Evolutionary conservation across 2,797 vertebrate genomes (phyloP), one percentile per base, ranked within the genome.

Genomic region (Acanthis flammea): DNA sequence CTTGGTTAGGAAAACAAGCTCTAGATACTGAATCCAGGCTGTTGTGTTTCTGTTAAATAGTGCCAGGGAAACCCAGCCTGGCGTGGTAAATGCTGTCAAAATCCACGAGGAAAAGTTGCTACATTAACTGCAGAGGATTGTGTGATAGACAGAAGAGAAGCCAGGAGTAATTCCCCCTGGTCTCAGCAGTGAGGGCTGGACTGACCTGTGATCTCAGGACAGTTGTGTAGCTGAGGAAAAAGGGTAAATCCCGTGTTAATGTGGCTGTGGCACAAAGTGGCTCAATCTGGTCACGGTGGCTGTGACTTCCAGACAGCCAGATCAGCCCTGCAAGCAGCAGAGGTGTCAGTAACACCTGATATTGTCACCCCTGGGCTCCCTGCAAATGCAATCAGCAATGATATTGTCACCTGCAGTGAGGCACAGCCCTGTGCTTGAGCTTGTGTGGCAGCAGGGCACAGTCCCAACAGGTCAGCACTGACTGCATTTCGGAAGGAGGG

Each of bases 401-500:
- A 6, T 7, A 9, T 7, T 81, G 51, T 70, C 86, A 27, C 60
- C 91, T 14, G 54, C 51, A 58, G 3, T 5, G 80, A 61, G 71
- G 50, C 47, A 3, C 28, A 37, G 67, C 23, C 0, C 2, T 0
- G 42, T 30, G 18, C 44, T 14, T 7, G 18, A 67, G 84, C 35
- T 1, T 2, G 16, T 22, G 55, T 48, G 86, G 60, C 82, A 41
- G 90, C 9, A 6, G 74, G 86, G 41, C 60, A 15, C 0, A 6
- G 47, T 41, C 88, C 92, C 84, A 39, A 3, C 92, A 63, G 92
- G 96, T 88, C 93, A 95, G 77, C 83, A 22, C 60, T 48, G 5
- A 6, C 30, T 17, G 44, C 15, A 1, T 73, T 84, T 44, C 11
- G 78, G 92, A 79, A 92, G 47, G 80, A 92, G 94, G 74, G 42